Conservation (phyloP, 2,113 vertebrate genomes). For the Pseudorectes ferrugineus region DNA sequence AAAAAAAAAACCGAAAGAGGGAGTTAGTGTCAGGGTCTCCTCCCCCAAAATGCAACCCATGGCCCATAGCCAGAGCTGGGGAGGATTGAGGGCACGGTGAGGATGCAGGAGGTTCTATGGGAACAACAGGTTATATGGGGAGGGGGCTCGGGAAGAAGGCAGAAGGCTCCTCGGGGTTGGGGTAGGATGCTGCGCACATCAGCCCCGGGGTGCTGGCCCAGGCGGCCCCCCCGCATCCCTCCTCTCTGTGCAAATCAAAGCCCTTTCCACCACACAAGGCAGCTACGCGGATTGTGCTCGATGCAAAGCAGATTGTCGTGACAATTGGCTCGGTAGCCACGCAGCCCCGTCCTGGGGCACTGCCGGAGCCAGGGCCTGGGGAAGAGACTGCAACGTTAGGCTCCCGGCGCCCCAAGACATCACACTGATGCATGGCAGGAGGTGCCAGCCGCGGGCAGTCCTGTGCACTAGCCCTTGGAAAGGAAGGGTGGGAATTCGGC, state of each 20-base stretch:
- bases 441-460: conserved; percentile 38
- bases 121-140: neutral
- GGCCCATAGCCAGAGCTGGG: neutral
- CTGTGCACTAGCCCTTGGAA: conserved; percentile 61
- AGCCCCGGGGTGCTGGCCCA: conserved; percentile 2
- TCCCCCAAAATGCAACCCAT: conserved; percentile 47
- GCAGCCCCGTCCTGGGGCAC: neutral
- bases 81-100: neutral
- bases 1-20: neutral
- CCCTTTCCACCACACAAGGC: conserved; percentile 71
- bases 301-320: conserved; percentile 69
- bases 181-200: conserved; percentile 6
- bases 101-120: neutral
- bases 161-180: conserved; percentile 20
- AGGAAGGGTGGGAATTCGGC: conserved; percentile 30
- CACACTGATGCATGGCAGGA: neutral
- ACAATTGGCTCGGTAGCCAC: neutral
- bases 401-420: neutral
- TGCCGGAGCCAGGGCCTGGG: neutral
- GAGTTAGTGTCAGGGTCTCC: conserved; percentile 40
- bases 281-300: conserved; percentile 52
- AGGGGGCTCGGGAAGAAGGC: neutral
- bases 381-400: neutral
- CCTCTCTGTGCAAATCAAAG: conserved; percentile 73
- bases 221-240: neutral